phyloP scores from a whole-genome alignment of 1,140 invertebrate species.

The Drosophila ercepeae region DNA sequence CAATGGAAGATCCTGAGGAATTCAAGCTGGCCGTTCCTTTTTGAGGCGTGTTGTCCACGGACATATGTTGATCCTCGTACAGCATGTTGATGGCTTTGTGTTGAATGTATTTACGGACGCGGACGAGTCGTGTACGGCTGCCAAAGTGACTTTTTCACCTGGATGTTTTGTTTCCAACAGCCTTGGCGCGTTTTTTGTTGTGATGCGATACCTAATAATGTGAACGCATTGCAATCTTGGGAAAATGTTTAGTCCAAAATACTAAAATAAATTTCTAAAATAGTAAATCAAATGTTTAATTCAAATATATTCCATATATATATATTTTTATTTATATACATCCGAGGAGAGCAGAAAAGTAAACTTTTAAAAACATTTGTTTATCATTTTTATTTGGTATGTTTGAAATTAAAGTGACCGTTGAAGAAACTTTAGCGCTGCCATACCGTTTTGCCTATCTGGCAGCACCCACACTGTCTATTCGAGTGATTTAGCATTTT shows the following conservation, averaged over 20 bases:
- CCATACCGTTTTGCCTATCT: neutral
- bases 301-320: too few species aligned
- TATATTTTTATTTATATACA: too few species aligned
- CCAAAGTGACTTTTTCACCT: conserved; percentile 7
- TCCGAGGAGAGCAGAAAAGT: too few species aligned
- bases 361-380: too few species aligned
- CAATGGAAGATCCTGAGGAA: conserved; percentile 63
- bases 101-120: conserved; percentile 4
- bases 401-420: neutral
- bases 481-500: conserved; percentile 78
- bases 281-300: too few species aligned
- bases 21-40: conserved; percentile 59
- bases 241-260: too few species aligned
- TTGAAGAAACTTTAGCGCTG: neutral
- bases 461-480: conserved; percentile 36
- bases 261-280: neutral
- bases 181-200: conserved; percentile 50
- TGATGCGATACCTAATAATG: conserved; percentile 13
- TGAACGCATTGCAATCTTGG: too few species aligned
- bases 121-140: conserved; percentile 18
- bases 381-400: too few species aligned
- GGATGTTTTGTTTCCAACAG: conserved; percentile 10
- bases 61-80: conserved; percentile 61
- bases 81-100: conserved; percentile 39
- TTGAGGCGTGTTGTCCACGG: conserved; percentile 54